These are phyloP conservation scores for Parambassis ranga DNA, from an alignment of 2,797 vertebrate species.

Conservation along the genomic window DNA sequence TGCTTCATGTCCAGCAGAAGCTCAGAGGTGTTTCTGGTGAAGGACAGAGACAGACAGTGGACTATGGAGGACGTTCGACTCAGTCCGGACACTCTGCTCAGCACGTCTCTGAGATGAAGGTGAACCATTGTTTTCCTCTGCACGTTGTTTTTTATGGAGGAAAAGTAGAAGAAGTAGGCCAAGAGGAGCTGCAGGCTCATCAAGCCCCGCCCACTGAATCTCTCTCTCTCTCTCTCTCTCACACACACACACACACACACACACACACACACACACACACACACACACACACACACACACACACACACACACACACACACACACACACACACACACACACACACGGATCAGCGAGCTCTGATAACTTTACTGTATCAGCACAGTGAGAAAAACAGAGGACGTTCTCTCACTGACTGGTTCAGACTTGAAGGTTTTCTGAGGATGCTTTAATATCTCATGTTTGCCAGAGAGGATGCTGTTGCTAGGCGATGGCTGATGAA, in stretches of 20 bases:
- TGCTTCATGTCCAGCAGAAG: too few relatives aligned
- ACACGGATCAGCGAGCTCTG: neutral
- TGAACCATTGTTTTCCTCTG: slow-evolving; percentile 41
- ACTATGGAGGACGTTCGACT: too few relatives aligned
- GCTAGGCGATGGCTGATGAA: slow-evolving; percentile 61
- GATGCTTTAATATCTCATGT: slow-evolving; percentile 19
- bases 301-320: neutral
- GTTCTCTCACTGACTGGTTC: neutral
- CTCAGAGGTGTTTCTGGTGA: too few relatives aligned
- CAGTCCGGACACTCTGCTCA: neutral
- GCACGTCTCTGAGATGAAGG: slow-evolving; percentile 21
- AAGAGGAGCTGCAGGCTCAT: slow-evolving; percentile 64
- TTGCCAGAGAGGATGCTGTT: slow-evolving; percentile 52
- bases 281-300: neutral
- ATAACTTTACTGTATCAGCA: neutral
- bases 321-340: neutral
- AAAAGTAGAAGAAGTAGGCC: slow-evolving; percentile 69
- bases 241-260: neutral
- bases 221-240: too few relatives aligned
- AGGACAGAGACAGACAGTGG: too few relatives aligned
- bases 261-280: neutral
- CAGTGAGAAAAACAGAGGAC: neutral
- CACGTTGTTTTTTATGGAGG: slow-evolving; percentile 34
- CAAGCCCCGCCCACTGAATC: slow-evolving; percentile 38
- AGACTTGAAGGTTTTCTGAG: neutral